These are phyloP conservation scores for Callaeas wilsoni DNA, from an alignment of 2,113 vertebrate genomes.

Conservation along the genomic window DNA sequence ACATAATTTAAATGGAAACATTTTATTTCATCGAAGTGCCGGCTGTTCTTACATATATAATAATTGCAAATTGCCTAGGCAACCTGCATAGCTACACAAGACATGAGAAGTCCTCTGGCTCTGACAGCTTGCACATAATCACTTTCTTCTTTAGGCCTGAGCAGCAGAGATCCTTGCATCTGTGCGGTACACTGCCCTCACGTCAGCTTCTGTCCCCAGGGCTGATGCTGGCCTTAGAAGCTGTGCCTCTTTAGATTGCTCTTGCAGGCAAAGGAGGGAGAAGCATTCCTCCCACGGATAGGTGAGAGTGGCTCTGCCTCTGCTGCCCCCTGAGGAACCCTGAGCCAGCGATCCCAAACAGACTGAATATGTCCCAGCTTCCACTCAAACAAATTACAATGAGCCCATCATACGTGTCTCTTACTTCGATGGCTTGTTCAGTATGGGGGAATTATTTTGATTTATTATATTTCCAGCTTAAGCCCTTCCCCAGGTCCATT, in stretches of 20 bases:
- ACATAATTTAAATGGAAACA: background rate
- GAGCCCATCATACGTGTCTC: accelerated
- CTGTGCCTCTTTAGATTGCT: background rate
- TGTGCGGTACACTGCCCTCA: background rate
- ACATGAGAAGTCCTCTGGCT: background rate
- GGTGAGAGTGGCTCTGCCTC: background rate
- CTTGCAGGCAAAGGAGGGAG: background rate
- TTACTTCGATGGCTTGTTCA: background rate
- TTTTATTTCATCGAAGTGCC: background rate
- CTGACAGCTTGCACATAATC: background rate
- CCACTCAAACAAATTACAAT: accelerated
- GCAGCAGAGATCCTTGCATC: background rate
- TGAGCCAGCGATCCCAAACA: background rate
- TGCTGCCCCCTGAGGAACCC: background rate
- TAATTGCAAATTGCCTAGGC: background rate
- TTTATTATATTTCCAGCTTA: background rate
- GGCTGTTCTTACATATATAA: background rate
- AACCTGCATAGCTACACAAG: background rate
- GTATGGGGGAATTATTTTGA: background rate
- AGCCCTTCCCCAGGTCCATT: background rate
- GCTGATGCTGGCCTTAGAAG: background rate
- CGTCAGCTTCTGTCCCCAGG: background rate
- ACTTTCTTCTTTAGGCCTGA: background rate
- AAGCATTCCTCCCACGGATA: accelerated
- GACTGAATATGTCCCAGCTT: background rate